Conservation (phyloP, 2,113 vertebrate genomes). For the Ciconia stormi region DNA sequence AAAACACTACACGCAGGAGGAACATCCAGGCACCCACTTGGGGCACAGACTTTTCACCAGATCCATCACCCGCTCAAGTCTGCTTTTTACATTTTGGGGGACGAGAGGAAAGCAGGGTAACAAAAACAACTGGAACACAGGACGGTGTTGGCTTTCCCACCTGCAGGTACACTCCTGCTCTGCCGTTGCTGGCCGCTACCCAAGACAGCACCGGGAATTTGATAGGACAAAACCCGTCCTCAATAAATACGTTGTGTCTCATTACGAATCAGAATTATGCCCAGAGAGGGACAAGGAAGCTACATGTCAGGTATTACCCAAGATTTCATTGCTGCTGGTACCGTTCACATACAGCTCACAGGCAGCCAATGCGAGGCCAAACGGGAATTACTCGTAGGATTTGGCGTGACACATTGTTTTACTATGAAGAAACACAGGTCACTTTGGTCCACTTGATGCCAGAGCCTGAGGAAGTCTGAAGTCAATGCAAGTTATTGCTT, state of each 20-base stretch:
- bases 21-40: not conserved
- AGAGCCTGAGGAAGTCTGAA: not conserved
- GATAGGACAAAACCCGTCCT: not conserved
- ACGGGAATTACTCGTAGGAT: not conserved
- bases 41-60: not conserved
- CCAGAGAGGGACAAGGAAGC: not conserved
- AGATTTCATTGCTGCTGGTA: not conserved
- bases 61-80: not conserved
- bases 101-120: conserved; percentile 9
- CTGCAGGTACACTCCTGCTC: not conserved
- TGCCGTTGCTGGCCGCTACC: conserved; percentile 7
- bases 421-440: not conserved
- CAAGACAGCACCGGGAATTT: not conserved
- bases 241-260: not conserved
- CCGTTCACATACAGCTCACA: not conserved
- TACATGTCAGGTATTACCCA: not conserved
- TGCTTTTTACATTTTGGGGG: conserved; percentile 5
- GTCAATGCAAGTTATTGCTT: not conserved
- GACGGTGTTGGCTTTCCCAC: not conserved
- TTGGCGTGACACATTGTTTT: not conserved
- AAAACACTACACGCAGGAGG: not conserved
- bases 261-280: not conserved
- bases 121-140: not conserved
- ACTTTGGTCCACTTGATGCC: not conserved
- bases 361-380: not conserved